Percentiles rank a stretch among this genome's conserved stretches.
These are phyloP conservation scores for Patagioenas fasciata DNA, from an alignment of 2,113 vertebrate genomes.

Conservation along the genomic window DNA sequence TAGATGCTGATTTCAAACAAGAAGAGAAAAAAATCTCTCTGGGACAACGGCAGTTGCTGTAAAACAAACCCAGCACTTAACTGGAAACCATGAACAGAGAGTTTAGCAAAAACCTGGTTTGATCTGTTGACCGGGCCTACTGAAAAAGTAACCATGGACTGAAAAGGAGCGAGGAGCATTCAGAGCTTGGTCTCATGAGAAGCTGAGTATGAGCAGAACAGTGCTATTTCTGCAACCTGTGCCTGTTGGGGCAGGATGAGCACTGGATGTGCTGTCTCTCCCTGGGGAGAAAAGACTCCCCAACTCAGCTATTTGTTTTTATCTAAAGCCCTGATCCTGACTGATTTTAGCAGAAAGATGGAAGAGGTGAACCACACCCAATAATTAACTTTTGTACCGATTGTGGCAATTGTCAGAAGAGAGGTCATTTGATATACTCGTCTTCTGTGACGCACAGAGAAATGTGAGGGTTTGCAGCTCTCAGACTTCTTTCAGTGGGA, in stretches of 20 bases:
- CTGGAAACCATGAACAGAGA: background rate
- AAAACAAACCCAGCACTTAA: background rate
- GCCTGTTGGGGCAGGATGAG: background rate
- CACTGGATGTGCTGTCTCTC: background rate
- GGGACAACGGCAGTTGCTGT: background rate
- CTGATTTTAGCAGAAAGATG: conserved; percentile 46
- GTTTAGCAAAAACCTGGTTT: background rate
- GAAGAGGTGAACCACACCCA: background rate
- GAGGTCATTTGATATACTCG: conserved; percentile 29
- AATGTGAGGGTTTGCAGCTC: conserved; percentile 16
- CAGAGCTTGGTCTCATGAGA: background rate
- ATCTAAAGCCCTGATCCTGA: background rate
- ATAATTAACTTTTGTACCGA: conserved; percentile 58
- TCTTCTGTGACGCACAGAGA: background rate
- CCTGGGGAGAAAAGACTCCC: background rate
- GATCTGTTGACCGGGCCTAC: background rate
- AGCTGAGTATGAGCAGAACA: background rate
- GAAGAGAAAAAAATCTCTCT: background rate
- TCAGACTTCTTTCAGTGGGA: conserved; percentile 30
- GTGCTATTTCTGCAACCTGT: background rate
- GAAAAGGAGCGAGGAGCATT: background rate
- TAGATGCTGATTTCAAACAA: background rate
- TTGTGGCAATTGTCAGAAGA: conserved; percentile 52
- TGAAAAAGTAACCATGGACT: background rate
- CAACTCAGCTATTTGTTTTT: background rate